phyloP scores from a whole-genome alignment of 2,888 invertebrate genomes.

The Pandemis heparana region DNA sequence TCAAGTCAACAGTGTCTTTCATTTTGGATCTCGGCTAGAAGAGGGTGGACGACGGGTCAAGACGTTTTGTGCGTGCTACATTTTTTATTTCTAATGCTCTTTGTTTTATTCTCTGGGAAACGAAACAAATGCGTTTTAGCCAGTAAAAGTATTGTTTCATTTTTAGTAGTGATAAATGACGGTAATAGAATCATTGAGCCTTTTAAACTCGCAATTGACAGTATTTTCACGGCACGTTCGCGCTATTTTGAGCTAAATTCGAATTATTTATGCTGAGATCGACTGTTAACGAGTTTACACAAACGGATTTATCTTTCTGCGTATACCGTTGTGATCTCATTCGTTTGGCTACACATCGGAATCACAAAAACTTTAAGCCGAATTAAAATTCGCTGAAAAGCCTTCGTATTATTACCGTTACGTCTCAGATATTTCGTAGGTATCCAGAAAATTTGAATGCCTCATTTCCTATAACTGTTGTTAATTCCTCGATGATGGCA shows the following conservation, averaged over 20 bases:
- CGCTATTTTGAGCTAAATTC: constrained; percentile 9
- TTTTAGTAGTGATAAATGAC: neutral
- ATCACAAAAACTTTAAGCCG: neutral
- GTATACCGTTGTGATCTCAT: neutral
- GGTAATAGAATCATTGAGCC: neutral
- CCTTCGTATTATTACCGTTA: no score
- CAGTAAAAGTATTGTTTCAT: neutral
- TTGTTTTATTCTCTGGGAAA: constrained; percentile 25
- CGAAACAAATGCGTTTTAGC: constrained; percentile 13
- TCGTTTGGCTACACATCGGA: neutral
- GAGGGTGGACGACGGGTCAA: constrained; percentile 25
- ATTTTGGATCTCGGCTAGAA: constrained; percentile 11
- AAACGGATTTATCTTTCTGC: neutral
- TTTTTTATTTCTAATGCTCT: constrained; percentile 30
- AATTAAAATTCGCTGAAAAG: neutral
- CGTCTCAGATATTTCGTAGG: no score
- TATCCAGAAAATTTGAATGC: no score
- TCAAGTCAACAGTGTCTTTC: constrained; percentile 27
- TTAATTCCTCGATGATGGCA: no score
- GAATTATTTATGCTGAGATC: neutral
- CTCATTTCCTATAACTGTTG: no score
- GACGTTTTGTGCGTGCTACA: constrained; percentile 23
- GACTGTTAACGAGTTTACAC: neutral
- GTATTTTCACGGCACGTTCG: constrained; percentile 5
- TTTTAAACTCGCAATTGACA: neutral